Base-by-base conservation (phyloP, 2,888 invertebrate species). In the Ligdia adustata region DNA sequence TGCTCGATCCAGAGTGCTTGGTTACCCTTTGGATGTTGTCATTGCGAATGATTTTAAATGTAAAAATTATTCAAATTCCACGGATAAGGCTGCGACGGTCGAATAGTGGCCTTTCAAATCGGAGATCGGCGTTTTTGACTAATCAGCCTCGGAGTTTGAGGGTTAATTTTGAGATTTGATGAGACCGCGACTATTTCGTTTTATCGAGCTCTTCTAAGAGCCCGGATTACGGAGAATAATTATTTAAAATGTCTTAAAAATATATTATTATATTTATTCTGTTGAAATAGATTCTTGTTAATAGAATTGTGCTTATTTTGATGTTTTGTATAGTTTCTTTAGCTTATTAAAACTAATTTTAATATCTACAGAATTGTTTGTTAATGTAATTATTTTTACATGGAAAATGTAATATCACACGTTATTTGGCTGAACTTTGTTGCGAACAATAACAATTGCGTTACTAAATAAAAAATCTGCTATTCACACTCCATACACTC, bases 21-120 rank as follows among this genome's bases (percentile, higher is more conserved):
- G 89, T 88, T 90, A 90, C 89, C 89, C 89, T 89, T 90, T 89
- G 87, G 88, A 88, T 86, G 87, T 85, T 80, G 86, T 85, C 87
- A 81, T 82, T 77, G 81, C 83, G 82, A 89, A 88, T 89, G 90
- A 90, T 90, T 90, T 88, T 90, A 90, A 90, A 90, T 90, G 89
- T 88, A 89, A 88, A 88, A 90, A 90, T 90, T 90, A 90, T 90
- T 89, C 88, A 89, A 90, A 90, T 89, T 53, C 60, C 51, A 62
- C 59, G 87, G 85, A 83, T 84, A 84, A 86, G 86, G 74, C 75
- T 69, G 58, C 75, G 72, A 59, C 82, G 79, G 83, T 77, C 82
- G 80, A 86, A 81, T 79, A 79, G 78, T 78, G 77, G 77, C 74
- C 74, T 73, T 71, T 66, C 68, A 74, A 76, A 78, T 82, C 76